Percentiles rank a stretch among this genome's conserved stretches.
Conservation (phyloP, 2,888 invertebrate species). For the Hylaea fasciaria region DNA sequence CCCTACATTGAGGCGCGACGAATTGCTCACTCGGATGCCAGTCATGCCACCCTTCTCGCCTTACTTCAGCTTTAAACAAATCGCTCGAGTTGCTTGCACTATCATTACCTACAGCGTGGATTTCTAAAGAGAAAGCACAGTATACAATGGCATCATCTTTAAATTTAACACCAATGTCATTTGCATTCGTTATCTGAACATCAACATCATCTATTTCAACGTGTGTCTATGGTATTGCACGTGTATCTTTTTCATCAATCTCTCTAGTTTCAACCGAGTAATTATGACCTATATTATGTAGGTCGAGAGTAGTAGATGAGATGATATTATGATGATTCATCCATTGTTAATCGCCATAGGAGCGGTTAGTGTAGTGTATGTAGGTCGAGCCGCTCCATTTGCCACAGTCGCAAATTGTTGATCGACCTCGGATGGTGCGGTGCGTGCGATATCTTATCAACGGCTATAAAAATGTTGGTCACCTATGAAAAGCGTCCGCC, state of each 20-base stretch:
- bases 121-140: conserved; percentile 8
- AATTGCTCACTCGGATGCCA: conserved; percentile 45
- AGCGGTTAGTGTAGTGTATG: conserved; percentile 78
- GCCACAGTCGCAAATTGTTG: conserved; percentile 79
- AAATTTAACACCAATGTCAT: conserved; percentile 34
- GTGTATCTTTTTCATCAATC: conserved; percentile 38
- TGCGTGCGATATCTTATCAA: conserved; percentile 78
- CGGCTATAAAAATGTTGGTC: conserved; percentile 52
- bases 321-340: conserved; percentile 72
- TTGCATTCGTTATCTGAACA: conserved; percentile 35
- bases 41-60: conserved; percentile 40
- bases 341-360: conserved; percentile 77
- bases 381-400: conserved; percentile 81
- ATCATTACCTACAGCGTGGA: conserved; percentile 8
- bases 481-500: conserved; percentile 45
- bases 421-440: conserved; percentile 77
- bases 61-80: conserved; percentile 34
- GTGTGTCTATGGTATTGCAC: conserved; percentile 22
- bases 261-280: conserved; percentile 37
- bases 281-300: conserved; percentile 55
- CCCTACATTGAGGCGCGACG: conserved; percentile 46
- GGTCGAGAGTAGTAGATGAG: conserved; percentile 62
- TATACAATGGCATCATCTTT: conserved; percentile 8
- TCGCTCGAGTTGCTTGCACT: conserved; percentile 13
- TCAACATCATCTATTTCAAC: conserved; percentile 25